Evolutionary conservation across 1,140 invertebrate species (phyloP).

Genomic region (Drosophila bocki): DNA sequence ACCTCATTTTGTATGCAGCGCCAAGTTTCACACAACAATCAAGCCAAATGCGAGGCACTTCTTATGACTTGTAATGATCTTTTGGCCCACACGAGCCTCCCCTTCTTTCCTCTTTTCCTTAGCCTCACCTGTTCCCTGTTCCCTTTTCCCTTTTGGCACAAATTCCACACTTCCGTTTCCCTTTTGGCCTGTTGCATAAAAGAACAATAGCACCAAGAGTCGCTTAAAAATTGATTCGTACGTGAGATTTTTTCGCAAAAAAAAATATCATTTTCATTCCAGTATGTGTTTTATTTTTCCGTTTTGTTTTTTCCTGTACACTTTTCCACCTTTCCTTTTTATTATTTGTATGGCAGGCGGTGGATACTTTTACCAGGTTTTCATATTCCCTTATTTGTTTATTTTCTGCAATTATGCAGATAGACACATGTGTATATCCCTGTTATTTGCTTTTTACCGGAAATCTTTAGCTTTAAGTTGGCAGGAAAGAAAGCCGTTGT

Average conservation of each 20-base stretch:
- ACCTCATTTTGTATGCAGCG: slow-evolving; percentile 69
- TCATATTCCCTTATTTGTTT: slow-evolving; percentile 32
- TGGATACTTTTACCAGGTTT: slow-evolving; percentile 19
- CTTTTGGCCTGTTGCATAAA: slow-evolving; percentile 71
- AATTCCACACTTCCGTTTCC: slow-evolving; percentile 63
- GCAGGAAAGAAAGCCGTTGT: slow-evolving; percentile 37
- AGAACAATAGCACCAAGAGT: slow-evolving; percentile 66
- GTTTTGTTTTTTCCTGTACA: slow-evolving; percentile 67
- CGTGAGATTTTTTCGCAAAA: slow-evolving; percentile 70
- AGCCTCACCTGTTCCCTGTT: slow-evolving; percentile 26
- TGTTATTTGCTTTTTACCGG: slow-evolving; percentile 19
- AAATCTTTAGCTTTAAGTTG: slow-evolving; percentile 17
- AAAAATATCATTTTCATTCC: slow-evolving; percentile 47
- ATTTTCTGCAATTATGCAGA: slow-evolving; percentile 52
- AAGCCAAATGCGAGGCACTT: slow-evolving; percentile 57
- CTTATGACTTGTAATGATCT: slow-evolving; percentile 64
- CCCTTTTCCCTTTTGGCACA: slow-evolving; percentile 46
- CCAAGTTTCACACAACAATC: slow-evolving; percentile 72
- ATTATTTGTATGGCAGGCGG: slow-evolving; percentile 10
- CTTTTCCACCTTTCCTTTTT: slow-evolving; percentile 45
- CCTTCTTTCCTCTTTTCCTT: neutral
- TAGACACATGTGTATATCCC: slow-evolving; percentile 8
- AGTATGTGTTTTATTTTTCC: slow-evolving; percentile 8
- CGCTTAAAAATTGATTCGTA: slow-evolving; percentile 72
- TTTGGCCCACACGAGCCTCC: slow-evolving; percentile 12